Conservation (phyloP, 2,797 vertebrate species). For the Clamator glandarius region DNA sequence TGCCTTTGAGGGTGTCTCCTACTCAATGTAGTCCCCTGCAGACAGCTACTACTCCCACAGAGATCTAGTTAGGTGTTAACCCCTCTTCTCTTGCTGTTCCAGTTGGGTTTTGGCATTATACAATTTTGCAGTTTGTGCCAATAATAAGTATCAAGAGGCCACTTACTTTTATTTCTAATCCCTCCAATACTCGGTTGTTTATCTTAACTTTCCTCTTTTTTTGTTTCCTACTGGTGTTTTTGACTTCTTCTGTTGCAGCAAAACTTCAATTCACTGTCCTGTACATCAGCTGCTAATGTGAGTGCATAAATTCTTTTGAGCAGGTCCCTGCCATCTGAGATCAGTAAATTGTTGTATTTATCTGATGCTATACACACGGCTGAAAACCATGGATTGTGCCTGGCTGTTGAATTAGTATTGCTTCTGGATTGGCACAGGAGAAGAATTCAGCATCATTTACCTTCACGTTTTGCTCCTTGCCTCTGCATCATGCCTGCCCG, state of each 20-base stretch:
- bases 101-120: background rate
- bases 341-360: background rate
- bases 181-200: background rate
- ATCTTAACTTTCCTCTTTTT: background rate
- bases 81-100: background rate
- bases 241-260: background rate
- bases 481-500: background rate
- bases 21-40: background rate
- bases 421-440: background rate
- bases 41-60: background rate
- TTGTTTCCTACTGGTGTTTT: background rate
- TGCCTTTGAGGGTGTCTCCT: background rate
- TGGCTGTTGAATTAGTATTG: background rate
- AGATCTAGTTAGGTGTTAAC: background rate
- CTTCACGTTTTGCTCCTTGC: background rate
- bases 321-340: background rate
- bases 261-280: background rate
- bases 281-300: background rate
- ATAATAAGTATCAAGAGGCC: background rate
- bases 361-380: background rate
- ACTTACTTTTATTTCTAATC: background rate
- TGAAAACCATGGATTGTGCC: background rate
- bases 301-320: fast-evolving
- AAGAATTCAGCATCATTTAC: background rate
- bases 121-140: background rate